A percentile compares a stretch with the other conserved stretches of the same genome.
Evolutionary conservation across 1,140 invertebrate species (phyloP).

Genomic region (Ridgeia piscesae): DNA sequence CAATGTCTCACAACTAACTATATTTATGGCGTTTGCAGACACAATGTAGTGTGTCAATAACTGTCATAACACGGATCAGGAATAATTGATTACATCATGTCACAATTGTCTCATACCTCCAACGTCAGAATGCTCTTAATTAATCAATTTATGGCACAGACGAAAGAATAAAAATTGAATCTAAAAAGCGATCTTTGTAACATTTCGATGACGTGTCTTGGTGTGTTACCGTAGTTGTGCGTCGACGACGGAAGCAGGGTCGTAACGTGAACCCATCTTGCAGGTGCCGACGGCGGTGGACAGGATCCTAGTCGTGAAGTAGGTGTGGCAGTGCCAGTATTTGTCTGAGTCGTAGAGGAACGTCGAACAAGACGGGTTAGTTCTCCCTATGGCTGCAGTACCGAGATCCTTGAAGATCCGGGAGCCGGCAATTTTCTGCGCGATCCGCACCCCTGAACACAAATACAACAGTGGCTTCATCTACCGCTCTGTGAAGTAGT

Average conservation of each 20-base stretch:
- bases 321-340: slow-evolving; percentile 52
- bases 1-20: too few relatives aligned
- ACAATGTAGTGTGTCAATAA: neutral
- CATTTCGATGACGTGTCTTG: neutral
- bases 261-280: slow-evolving; percentile 88
- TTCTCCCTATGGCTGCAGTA: neutral
- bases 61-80: neutral
- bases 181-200: neutral
- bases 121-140: neutral
- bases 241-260: slow-evolving; percentile 83
- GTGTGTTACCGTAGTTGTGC: slow-evolving; percentile 61
- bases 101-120: neutral
- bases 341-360: slow-evolving; percentile 39
- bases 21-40: too few relatives aligned
- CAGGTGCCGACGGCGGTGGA: slow-evolving; percentile 88
- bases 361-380: neutral
- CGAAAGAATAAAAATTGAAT: too few relatives aligned
- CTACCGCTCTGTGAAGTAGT: too few relatives aligned
- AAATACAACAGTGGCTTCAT: neutral
- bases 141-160: too few relatives aligned
- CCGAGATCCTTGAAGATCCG: neutral
- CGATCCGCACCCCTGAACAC: neutral
- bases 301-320: slow-evolving; percentile 64
- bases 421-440: neutral
- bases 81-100: neutral